Evolutionary conservation across 2,113 vertebrate genomes (phyloP).

Genomic region (Saimiri boliviensis): DNA sequence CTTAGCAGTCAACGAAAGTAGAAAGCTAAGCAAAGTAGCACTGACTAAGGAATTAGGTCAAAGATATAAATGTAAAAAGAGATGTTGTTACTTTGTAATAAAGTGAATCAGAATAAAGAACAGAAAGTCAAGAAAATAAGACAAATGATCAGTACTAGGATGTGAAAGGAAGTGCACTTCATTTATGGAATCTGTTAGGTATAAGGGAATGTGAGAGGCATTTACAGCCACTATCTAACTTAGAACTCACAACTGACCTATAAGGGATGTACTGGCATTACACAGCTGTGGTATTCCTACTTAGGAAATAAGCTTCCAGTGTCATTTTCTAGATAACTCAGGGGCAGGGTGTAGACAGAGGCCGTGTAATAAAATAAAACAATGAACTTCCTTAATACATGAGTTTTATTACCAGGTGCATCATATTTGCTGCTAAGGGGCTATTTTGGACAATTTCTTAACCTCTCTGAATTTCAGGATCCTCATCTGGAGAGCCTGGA

Average conservation of each 20-base stretch:
- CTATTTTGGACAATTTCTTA: neutral
- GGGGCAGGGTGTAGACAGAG: neutral
- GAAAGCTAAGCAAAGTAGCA: conserved; percentile 18
- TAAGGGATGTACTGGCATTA: neutral
- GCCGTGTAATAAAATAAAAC: neutral
- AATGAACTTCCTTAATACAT: neutral
- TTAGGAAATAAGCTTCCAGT: neutral
- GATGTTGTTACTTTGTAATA: neutral
- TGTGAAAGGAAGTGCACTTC: neutral
- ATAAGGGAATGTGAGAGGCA: neutral
- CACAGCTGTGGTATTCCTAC: neutral
- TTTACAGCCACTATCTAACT: neutral
- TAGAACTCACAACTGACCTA: neutral
- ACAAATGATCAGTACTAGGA: neutral
- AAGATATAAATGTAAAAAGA: neutral
- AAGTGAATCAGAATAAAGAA: neutral
- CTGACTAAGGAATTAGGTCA: neutral
- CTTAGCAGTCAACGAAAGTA: neutral
- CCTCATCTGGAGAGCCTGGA: neutral
- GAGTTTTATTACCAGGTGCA: neutral
- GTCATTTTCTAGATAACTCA: neutral
- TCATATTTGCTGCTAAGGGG: neutral
- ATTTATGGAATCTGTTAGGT: neutral
- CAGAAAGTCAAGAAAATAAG: neutral
- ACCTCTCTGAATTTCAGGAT: neutral